phyloP scores from a whole-genome alignment of 1,140 invertebrate genomes.

The Bombyx mandarina region DNA sequence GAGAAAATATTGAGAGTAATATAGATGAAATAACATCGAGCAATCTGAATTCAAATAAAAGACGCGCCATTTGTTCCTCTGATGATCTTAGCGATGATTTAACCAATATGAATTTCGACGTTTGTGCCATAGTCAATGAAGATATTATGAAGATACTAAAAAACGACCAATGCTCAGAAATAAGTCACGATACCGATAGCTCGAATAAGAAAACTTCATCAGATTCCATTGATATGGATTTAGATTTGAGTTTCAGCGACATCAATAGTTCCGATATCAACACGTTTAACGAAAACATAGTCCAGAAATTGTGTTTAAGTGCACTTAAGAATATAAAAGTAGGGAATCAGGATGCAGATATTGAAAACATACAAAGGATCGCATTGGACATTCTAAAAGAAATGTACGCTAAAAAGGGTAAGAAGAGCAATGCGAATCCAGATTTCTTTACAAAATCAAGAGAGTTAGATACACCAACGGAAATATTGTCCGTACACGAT shows the following conservation, averaged over 20 bases:
- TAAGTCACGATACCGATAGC: slow-evolving; percentile 59
- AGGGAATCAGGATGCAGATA: slow-evolving; percentile 67
- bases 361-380: slow-evolving; percentile 69
- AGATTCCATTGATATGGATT: slow-evolving; percentile 67
- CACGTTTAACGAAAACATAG: slow-evolving; percentile 70
- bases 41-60: slow-evolving; percentile 66
- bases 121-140: slow-evolving; percentile 39
- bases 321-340: slow-evolving; percentile 70
- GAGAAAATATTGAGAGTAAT: slow-evolving; percentile 56
- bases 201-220: slow-evolving; percentile 67
- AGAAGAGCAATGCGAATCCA: slow-evolving; percentile 39
- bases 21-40: slow-evolving; percentile 59
- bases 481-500: slow-evolving; percentile 76
- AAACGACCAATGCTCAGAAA: slow-evolving; percentile 52
- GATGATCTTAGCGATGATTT: slow-evolving; percentile 59
- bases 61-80: slow-evolving; percentile 72
- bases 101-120: slow-evolving; percentile 41
- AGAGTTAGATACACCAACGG: slow-evolving; percentile 72
- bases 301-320: slow-evolving; percentile 68
- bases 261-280: slow-evolving; percentile 71
- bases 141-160: slow-evolving; percentile 47
- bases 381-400: slow-evolving; percentile 68
- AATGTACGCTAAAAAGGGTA: slow-evolving; percentile 67
- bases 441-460: slow-evolving; percentile 43
- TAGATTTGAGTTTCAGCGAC: slow-evolving; percentile 69